Evolutionary conservation across 2,113 vertebrate species (phyloP).

Genomic region (Colossoma macropomum): DNA sequence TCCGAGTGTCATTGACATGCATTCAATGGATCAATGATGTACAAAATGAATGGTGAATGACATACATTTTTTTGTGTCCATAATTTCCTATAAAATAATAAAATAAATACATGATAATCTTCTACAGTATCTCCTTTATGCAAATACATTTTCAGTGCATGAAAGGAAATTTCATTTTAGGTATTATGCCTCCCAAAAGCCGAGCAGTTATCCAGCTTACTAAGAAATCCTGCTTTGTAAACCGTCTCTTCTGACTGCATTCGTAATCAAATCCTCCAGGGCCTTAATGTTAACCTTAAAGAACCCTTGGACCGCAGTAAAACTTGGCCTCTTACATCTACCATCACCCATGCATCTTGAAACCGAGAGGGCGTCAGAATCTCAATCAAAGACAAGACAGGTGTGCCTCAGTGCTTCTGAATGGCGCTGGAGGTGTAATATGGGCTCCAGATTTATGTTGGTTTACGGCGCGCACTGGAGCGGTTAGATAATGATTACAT

Average conservation of each 20-base stretch:
- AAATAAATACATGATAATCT: too few relatives aligned
- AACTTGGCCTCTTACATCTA: neutral
- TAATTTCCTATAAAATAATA: too few relatives aligned
- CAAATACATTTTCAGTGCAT: too few relatives aligned
- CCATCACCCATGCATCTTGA: neutral
- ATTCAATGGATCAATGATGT: too few relatives aligned
- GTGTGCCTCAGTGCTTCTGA: neutral
- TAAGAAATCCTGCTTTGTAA: neutral
- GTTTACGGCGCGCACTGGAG: neutral
- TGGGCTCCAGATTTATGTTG: slow-evolving; percentile 11
- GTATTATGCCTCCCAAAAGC: too few relatives aligned
- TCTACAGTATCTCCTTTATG: too few relatives aligned
- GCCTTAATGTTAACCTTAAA: neutral
- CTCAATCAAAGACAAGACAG: neutral
- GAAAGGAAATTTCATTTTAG: too few relatives aligned
- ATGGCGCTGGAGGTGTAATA: neutral
- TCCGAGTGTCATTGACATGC: too few relatives aligned
- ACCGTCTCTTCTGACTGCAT: neutral
- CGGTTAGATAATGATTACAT: neutral
- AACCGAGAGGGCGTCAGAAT: neutral
- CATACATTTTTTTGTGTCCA: too few relatives aligned
- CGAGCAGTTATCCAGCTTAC: neutral
- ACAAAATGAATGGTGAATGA: too few relatives aligned
- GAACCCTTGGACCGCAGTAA: neutral
- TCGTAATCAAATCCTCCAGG: neutral